These are phyloP conservation scores for Eurosta solidaginis DNA, from an alignment of 1,140 invertebrate species.

Conservation along the genomic window DNA sequence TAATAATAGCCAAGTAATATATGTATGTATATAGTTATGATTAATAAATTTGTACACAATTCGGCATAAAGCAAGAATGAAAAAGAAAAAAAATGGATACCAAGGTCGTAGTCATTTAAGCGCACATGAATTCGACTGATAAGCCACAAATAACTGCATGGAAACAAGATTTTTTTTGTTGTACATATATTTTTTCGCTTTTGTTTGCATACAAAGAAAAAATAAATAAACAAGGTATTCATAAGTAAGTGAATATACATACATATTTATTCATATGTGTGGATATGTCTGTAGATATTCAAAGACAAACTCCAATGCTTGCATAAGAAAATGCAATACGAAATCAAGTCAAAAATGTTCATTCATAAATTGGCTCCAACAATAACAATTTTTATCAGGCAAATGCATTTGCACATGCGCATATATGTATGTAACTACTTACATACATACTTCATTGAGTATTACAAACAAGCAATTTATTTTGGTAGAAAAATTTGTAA, in stretches of 20 bases:
- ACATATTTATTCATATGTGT: neutral
- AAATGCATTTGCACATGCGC: neutral
- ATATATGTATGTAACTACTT: neutral
- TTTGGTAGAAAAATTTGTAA: too few species aligned
- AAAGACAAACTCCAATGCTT: neutral
- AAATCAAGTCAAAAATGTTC: neutral
- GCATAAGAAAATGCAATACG: too few species aligned
- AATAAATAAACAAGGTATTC: neutral
- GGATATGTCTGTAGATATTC: neutral
- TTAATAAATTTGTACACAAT: too few species aligned
- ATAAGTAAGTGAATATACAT: neutral
- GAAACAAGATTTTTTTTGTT: neutral
- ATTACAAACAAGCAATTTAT: neutral
- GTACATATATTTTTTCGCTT: neutral
- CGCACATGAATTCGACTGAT: neutral
- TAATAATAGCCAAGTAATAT: neutral
- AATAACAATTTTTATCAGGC: constrained; percentile 1
- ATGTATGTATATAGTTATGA: too few species aligned
- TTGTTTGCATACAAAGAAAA: neutral
- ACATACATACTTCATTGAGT: neutral
- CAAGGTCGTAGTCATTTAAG: neutral
- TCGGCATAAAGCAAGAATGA: neutral
- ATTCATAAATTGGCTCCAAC: constrained; percentile 20
- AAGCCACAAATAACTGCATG: neutral
- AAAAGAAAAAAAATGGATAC: neutral